Evolutionary conservation across 1,140 invertebrate species (phyloP), one percentile per base, ranked within the genome.

Genomic region (Calliopsis andreniformis): DNA sequence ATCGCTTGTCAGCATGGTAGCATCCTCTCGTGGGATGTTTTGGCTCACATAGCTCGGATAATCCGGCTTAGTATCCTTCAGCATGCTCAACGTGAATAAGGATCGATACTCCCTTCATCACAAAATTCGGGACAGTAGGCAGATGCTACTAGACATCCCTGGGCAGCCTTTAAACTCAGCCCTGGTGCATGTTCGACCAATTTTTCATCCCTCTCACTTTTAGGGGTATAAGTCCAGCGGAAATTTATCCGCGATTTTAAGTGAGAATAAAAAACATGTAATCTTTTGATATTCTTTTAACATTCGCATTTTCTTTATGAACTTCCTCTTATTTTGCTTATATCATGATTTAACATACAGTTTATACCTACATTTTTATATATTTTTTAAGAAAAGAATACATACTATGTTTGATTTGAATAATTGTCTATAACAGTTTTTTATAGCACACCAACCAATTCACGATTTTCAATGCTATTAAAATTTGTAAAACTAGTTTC

Each of bases 11-110:
- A 32, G 43, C 5, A 62, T 30, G 25, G 42, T 25, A 7, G 58
- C 28, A 39, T 80, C 80, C 51, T 75, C 51, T 62, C 83, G 84
- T 86, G 81, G 86, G 83, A 89, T 91, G 86, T 91, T 87, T 91
- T 90, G 86, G 79, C 86, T 89, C 85, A 78, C 86, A 84, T 86
- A 80, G 79, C 86, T 64, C 72, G 88, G 90, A 92, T 92, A 90
- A 92, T 92, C 91, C 90, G 86, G 90, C 89, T 92, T 91, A 91
- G 82, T 83, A 86, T 90, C 87, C 85, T 83, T 77, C 83, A 62
- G 45, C 47, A 64, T 76, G 64, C 39, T 66, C 68, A 59, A 78
- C 49, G 49, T 83, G 82, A 86, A 85, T 79, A 80, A 71, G 73
- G 62, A 76, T 71, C 49, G 62, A 80, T 79, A 64, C 79, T 61